Percentiles rank a stretch among this genome's conserved stretches.
These are phyloP conservation scores for Myotis pilosus DNA, from an alignment of 2,797 vertebrate genomes.

Conservation along the genomic window DNA sequence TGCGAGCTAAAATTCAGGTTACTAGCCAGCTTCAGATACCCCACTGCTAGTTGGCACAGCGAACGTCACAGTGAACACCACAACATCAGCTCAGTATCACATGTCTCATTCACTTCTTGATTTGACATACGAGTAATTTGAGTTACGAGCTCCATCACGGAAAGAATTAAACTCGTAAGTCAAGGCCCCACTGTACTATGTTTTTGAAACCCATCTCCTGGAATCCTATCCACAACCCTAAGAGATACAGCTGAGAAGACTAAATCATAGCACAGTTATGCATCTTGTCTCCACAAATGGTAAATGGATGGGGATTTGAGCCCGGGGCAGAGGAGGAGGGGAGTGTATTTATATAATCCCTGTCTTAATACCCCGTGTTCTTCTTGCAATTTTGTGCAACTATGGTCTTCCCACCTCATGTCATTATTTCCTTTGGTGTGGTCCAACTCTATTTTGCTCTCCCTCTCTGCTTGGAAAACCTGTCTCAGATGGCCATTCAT, in stretches of 20 bases:
- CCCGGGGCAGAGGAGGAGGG: too few species aligned
- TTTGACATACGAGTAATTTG: too few species aligned
- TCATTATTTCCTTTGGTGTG: not conserved
- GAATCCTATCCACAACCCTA: not conserved
- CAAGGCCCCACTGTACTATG: not conserved
- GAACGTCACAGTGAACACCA: too few species aligned
- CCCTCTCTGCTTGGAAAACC: not conserved
- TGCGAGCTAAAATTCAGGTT: too few species aligned
- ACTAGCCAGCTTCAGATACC: too few species aligned
- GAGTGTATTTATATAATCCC: not conserved
- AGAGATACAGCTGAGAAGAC: not conserved
- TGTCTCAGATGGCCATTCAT: not conserved
- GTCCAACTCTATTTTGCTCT: not conserved
- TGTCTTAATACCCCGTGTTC: not conserved
- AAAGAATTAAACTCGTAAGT: too few species aligned
- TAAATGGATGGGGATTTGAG: not conserved
- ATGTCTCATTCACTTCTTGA: too few species aligned
- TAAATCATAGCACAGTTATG: not conserved
- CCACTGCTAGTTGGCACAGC: too few species aligned
- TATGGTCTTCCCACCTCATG: not conserved
- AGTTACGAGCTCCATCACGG: too few species aligned
- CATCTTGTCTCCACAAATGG: not conserved
- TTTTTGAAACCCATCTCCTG: not conserved
- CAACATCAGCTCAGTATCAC: too few species aligned
- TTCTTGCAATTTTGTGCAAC: not conserved